Evolutionary conservation across 2,797 vertebrate species (phyloP).

Genomic region (Lemur catta): DNA sequence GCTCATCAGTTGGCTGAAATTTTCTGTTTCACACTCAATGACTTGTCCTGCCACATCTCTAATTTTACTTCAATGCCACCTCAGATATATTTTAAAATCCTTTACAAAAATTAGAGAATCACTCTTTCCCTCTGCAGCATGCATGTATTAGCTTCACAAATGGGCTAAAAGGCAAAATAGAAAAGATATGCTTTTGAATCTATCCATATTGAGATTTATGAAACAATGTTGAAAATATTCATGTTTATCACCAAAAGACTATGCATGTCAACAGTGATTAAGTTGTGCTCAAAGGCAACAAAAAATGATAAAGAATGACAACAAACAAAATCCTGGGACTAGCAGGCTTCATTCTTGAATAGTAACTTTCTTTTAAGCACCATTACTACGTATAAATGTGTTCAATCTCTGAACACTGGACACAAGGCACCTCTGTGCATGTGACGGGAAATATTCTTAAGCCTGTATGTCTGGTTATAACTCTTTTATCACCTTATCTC

Average conservation of each 20-base stretch:
- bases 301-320: neutral
- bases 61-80: neutral
- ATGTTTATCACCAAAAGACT: neutral
- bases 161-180: neutral
- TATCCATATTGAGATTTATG: neutral
- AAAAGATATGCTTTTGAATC: neutral
- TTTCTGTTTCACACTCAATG: neutral
- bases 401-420: neutral
- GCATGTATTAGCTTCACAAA: neutral
- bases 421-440: neutral
- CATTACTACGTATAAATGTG: neutral
- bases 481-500: neutral
- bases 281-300: conserved; percentile 13
- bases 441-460: neutral
- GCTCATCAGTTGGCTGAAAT: neutral
- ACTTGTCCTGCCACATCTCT: neutral
- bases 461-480: neutral
- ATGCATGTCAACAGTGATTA: neutral
- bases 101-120: conserved; percentile 34
- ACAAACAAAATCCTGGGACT: neutral
- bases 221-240: neutral
- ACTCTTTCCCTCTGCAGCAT: neutral
- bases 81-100: neutral
- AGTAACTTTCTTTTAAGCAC: neutral
- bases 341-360: neutral